Conservation (phyloP, 2,888 invertebrate species). For the Acanthosepion esculentum region DNA sequence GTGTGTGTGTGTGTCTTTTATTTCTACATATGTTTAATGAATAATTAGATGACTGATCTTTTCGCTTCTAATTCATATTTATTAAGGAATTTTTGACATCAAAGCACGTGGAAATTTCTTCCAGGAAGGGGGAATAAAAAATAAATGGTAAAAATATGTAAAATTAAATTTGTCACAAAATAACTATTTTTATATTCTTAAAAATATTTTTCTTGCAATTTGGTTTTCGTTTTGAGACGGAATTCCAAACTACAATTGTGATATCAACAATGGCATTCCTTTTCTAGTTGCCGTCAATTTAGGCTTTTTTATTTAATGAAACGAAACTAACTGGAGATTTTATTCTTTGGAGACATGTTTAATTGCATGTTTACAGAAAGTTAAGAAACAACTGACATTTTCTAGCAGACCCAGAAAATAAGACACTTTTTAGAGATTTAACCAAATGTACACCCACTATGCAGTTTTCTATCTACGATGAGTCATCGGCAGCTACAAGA, state of each 20-base stretch:
- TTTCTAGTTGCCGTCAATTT: background rate
- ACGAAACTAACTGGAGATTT: background rate
- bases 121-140: no score
- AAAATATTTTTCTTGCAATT: background rate
- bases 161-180: background rate
- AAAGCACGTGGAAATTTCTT: background rate
- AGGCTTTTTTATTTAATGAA: no score
- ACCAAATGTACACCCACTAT: background rate
- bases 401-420: background rate
- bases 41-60: background rate
- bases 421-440: background rate
- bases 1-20: no score
- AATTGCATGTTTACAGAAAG: background rate
- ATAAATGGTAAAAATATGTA: background rate
- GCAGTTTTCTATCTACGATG: background rate
- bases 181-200: background rate
- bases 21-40: background rate
- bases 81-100: background rate
- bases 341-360: slow-evolving; percentile 7
- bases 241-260: background rate
- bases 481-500: background rate
- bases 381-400: background rate
- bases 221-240: background rate
- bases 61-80: background rate
- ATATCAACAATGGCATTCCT: background rate